Conservation (phyloP, 2,888 invertebrate species). For the Drosophila longiperda region DNA sequence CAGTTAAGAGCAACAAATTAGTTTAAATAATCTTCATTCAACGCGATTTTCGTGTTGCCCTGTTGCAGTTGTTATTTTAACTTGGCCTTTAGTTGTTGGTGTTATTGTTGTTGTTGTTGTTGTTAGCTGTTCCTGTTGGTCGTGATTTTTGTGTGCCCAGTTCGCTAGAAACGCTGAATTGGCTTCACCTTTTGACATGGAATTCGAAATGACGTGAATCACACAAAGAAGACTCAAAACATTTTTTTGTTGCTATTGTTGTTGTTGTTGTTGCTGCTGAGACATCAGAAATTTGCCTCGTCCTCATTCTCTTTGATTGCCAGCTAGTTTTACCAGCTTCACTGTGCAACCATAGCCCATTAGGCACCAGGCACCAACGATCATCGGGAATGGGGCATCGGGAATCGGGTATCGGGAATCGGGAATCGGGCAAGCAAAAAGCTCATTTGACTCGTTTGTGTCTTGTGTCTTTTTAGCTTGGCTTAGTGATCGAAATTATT, state of each 20-base stretch:
- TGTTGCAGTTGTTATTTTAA: slow-evolving; percentile 42
- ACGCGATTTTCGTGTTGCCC: slow-evolving; percentile 70
- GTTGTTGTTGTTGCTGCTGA: slow-evolving; percentile 18
- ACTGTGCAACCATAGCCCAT: slow-evolving; percentile 43
- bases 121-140: slow-evolving; percentile 46
- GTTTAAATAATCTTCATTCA: slow-evolving; percentile 60
- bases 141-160: slow-evolving; percentile 79
- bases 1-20: slow-evolving; percentile 60
- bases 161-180: slow-evolving; percentile 75
- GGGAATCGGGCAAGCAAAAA: slow-evolving; percentile 50
- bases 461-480: slow-evolving; percentile 34
- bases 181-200: slow-evolving; percentile 80
- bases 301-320: slow-evolving; percentile 69
- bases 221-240: slow-evolving; percentile 60
- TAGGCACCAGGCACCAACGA: slow-evolving; percentile 24
- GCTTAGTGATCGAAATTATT: slow-evolving; percentile 73
- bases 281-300: slow-evolving; percentile 60
- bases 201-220: slow-evolving; percentile 79
- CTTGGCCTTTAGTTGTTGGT: slow-evolving; percentile 33
- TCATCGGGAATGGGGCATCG: slow-evolving; percentile 14
- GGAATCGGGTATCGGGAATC: slow-evolving; percentile 24
- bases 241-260: slow-evolving; percentile 18
- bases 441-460: slow-evolving; percentile 56
- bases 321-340: slow-evolving; percentile 42
- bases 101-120: slow-evolving; percentile 28